Evolutionary conservation across 1,140 invertebrate species (phyloP), one percentile per base, ranked within the genome.

Genomic region (Halictus rubicundus): DNA sequence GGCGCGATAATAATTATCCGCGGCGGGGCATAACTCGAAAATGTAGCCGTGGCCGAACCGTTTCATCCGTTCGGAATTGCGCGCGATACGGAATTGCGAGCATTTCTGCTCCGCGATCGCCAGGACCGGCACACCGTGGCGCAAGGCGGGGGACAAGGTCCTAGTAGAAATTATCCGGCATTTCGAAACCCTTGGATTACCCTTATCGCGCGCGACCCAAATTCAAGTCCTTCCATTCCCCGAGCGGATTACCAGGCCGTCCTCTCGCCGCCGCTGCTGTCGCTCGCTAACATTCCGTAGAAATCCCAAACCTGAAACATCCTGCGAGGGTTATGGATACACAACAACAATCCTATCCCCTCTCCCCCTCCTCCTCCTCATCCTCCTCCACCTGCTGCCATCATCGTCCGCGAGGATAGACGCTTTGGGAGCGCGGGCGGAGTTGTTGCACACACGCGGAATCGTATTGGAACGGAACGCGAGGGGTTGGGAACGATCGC

Each of bases 101-200:
- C 65, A 77, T 85, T 73, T 70, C 12, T 60, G 83, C 6, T 49
- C n/a, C 42, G 39, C 52, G 64, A 70, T 73, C 65, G 52, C 49
- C 61, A 32, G 61, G 49, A 14, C 49, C 54, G 75, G 61, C 12
- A 46, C 42, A 12, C 70, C 52, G 73, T 54, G 10, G 10, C 63
- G 63, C 63, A 23, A 68, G 61, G 54, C 70, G 77, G 80, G 81
- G 83, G 80, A 82, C 83, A 79, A 75, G 84, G 74, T 86, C 75
- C 80, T 80, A 78, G 59, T 21, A 85, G 84, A 85, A 86, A 86
- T 86, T 86, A 86, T 85, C 84, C 72, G 80, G 68, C 76, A 72
- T 82, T 83, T 80, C 82, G 81, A 72, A 79, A 82, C 74, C 79
- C 87, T 81, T 83, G 86, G 80, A 88, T 87, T 84, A 88, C 80